Conservation (phyloP, 2,797 vertebrate species). For the Pogoniulus pusillus region DNA sequence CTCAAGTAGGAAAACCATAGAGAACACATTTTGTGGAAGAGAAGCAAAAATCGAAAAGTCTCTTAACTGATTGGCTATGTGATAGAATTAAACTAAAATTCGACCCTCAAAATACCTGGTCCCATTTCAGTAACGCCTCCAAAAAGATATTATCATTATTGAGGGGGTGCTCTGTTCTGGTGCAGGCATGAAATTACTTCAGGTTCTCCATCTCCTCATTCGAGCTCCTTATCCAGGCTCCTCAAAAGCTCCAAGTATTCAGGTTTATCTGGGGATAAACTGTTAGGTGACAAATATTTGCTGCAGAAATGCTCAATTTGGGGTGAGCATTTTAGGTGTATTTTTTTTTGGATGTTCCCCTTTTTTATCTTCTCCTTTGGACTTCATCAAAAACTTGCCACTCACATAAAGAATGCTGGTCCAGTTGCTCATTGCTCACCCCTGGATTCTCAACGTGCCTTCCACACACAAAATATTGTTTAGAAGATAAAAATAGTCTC, state of each 20-base stretch:
- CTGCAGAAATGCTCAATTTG: neutral
- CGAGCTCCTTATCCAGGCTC: neutral
- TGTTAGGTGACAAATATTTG: neutral
- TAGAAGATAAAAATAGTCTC: neutral
- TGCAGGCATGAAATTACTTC: neutral
- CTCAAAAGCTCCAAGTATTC: neutral
- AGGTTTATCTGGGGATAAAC: neutral
- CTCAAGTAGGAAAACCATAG: neutral
- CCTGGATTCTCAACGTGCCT: neutral
- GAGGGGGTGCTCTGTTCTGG: neutral
- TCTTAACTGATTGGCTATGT: neutral
- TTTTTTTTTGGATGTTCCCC: neutral
- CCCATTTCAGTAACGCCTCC: neutral
- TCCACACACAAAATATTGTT: neutral
- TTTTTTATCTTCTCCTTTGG: neutral
- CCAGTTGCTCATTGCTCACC: neutral
- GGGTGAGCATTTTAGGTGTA: neutral
- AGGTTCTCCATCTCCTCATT: neutral
- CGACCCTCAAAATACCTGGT: neutral
- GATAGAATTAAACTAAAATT: neutral
- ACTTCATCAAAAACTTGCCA: neutral
- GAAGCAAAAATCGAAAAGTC: slow-evolving; percentile 1
- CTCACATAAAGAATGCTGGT: fast-evolving
- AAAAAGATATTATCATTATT: fast-evolving
- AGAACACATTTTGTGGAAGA: neutral